Evolutionary conservation across 2,113 vertebrate species (phyloP), one percentile per base, ranked within the genome.

Genomic region (Grammomys dolichurus): DNA sequence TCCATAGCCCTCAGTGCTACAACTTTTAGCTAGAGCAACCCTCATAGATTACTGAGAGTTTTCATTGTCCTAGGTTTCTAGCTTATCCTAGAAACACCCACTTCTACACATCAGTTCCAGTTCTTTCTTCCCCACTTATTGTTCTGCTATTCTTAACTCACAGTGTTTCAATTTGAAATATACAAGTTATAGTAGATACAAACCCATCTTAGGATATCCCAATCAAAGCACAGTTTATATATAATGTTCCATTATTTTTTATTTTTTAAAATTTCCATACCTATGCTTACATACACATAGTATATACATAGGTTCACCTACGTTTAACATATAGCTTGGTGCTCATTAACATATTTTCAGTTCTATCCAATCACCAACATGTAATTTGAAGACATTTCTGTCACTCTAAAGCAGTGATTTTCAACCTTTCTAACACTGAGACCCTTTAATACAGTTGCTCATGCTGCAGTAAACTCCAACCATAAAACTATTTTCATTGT

Each of bases 111-210:
- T 31, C 12, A 12, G 33, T 33, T 60, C 36, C 36, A 58, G 65
- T 33, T 69, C 31, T 33, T 31, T 33, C 28, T 14, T 13, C 28
- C 65, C 65, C 12, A 33, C 12, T 65, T 28, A 3, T 67, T 67
- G 65, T 33, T 69, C 65, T 33, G 26, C 40, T 48, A 12, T 72
- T 20, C 24, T 65, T 91, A 93, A 85, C 46, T 13, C 20, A 65
- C 8, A 8, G 70, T 93, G 95, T 60, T 90, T 67, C 10, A 87
- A 16, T 56, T 31, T 92, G 43, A 97, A 96, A 90, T 70, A 36
- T 54, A 12, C 9, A 14, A 84, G 24, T 63, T 72, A 87, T 58
- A 82, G 12, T 91, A 85, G 33, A 78, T 10, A 24, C 19, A 91
- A 89, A 80, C 1, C 70, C 5, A 51, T 36, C 93, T 96, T 78